A percentile compares a stretch with the other conserved stretches of the same genome.
Evolutionary conservation across 2,113 vertebrate species (phyloP).

Genomic region (Myotis brandtii): DNA sequence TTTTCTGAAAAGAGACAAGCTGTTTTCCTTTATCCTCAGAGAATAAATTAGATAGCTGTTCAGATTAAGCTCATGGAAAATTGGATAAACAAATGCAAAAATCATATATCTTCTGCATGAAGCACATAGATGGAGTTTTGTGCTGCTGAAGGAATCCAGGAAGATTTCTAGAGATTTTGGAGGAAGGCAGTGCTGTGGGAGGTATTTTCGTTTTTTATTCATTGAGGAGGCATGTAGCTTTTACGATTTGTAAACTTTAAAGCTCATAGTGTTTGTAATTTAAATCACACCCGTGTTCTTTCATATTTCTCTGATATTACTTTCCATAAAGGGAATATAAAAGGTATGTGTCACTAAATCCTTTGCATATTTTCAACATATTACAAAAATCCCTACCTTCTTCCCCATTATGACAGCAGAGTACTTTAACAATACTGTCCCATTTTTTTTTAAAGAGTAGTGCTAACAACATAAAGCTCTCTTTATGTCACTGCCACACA

Average conservation of each 20-base stretch:
- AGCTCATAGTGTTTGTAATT: conserved; percentile 26
- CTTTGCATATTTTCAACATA: background rate
- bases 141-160: background rate
- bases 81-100: conserved; percentile 69
- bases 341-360: background rate
- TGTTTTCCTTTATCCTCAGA: conserved; percentile 84
- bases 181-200: background rate
- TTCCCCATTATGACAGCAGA: background rate
- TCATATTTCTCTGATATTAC: background rate
- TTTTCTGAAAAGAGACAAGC: conserved; percentile 80
- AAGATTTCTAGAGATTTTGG: conserved; percentile 1
- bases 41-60: conserved; percentile 82
- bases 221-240: background rate
- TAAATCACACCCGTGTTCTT: conserved; percentile 11
- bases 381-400: background rate
- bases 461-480: background rate
- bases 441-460: background rate
- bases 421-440: background rate
- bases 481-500: background rate
- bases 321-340: background rate
- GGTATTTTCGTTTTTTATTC: background rate
- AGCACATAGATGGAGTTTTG: background rate
- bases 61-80: conserved; percentile 77
- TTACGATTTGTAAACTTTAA: conserved; percentile 34
- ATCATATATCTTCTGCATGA: conserved; percentile 17